These are phyloP conservation scores for Diorhabda elongata DNA, from an alignment of 1,140 invertebrate species.

Conservation along the genomic window DNA sequence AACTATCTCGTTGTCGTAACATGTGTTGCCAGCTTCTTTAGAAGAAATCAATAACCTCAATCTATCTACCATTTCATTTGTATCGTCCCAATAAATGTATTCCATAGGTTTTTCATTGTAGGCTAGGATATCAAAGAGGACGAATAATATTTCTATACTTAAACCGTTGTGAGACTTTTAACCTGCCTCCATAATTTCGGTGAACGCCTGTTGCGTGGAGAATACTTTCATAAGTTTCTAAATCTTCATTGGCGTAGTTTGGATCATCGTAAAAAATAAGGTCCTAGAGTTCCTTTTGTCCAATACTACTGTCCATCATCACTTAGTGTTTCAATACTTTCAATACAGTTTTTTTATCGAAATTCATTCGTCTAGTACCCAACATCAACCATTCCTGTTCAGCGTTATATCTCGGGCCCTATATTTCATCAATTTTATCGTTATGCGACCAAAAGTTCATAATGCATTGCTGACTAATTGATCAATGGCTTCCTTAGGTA, in stretches of 20 bases:
- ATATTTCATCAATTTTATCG: background rate
- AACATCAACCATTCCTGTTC: background rate
- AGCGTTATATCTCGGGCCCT: background rate
- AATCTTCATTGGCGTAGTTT: background rate
- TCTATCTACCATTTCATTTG: slow-evolving; percentile 42
- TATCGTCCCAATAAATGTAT: slow-evolving; percentile 44
- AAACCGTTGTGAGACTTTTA: background rate
- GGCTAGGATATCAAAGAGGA: too few species aligned
- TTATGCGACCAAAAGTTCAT: too few species aligned
- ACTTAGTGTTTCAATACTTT: background rate
- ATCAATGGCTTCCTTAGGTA: background rate
- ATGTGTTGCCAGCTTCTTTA: slow-evolving; percentile 8
- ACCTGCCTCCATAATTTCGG: background rate
- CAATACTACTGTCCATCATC: background rate
- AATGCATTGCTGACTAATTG: background rate
- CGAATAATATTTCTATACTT: background rate
- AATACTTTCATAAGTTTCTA: background rate
- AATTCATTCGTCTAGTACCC: background rate
- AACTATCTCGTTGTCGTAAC: background rate
- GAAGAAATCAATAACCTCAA: slow-evolving; percentile 34
- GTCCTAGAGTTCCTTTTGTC: background rate
- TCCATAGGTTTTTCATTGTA: slow-evolving; percentile 21
- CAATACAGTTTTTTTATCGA: background rate
- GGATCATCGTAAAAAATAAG: background rate
- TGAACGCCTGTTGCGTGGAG: background rate